Conservation (phyloP, 1,140 invertebrate species). For the Drosophila bocki region DNA sequence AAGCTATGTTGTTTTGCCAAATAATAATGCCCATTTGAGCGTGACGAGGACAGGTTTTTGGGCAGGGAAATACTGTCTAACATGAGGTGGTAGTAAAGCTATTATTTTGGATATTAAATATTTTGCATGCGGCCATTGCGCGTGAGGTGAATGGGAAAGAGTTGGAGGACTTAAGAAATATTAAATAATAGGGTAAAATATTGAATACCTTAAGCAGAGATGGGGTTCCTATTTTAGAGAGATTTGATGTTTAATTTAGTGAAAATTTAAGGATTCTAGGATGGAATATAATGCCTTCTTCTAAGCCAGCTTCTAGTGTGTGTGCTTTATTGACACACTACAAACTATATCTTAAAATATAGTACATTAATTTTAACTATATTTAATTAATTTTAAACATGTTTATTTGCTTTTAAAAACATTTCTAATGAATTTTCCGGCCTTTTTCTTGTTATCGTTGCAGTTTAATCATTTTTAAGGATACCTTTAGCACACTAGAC, state of each 20-base stretch:
- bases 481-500: conserved; percentile 43
- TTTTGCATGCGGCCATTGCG: conserved; percentile 30
- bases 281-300: neutral
- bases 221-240: neutral
- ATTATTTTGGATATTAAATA: conserved; percentile 25
- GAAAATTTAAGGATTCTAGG: neutral
- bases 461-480: conserved; percentile 66
- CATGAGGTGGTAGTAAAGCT: conserved; percentile 6
- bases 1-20: conserved; percentile 41
- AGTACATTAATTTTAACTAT: no score
- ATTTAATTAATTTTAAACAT: neutral
- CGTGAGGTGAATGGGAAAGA: neutral
- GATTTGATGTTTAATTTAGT: neutral
- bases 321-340: neutral
- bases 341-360: neutral
- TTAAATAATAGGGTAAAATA: neutral
- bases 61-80: conserved; percentile 9
- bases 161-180: neutral
- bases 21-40: conserved; percentile 67
- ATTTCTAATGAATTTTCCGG: neutral
- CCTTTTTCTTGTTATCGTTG: conserved; percentile 18
- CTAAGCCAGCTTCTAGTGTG: no score
- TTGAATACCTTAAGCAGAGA: no score
- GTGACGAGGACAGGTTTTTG: conserved; percentile 41
- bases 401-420: neutral